A percentile compares a stretch with the other conserved stretches of the same genome.
Evolutionary conservation across 2,888 invertebrate genomes (phyloP).

Genomic region (Polydesmus complanatus): DNA sequence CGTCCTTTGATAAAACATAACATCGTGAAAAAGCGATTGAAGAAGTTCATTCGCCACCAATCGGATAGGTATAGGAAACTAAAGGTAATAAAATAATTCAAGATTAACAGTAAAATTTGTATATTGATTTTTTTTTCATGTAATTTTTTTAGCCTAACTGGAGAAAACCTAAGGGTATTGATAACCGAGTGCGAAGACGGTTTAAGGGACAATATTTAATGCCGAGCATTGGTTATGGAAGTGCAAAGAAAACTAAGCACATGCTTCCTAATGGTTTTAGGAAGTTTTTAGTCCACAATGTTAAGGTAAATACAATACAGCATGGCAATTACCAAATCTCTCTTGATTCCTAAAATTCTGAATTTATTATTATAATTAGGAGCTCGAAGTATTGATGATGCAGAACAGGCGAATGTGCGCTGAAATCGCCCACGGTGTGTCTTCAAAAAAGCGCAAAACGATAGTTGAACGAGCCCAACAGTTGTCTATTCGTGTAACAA

Average conservation of each 20-base stretch:
- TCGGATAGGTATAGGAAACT: slow-evolving; percentile 94
- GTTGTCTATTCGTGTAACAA: slow-evolving; percentile 86
- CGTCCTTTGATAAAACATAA: slow-evolving; percentile 73
- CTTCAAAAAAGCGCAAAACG: slow-evolving; percentile 89
- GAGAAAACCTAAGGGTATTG: slow-evolving; percentile 99
- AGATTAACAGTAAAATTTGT: not conserved
- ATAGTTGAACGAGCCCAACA: slow-evolving; percentile 96
- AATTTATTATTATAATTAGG: slow-evolving; percentile 39
- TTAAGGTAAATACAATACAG: slow-evolving; percentile 46
- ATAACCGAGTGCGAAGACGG: slow-evolving; percentile 95
- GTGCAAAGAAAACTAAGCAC: slow-evolving; percentile 83
- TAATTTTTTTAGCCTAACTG: slow-evolving; percentile 63
- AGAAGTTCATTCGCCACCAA: slow-evolving; percentile 97
- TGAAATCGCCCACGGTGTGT: slow-evolving; percentile 94
- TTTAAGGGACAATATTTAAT: slow-evolving; percentile 99
- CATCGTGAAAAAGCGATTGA: slow-evolving; percentile 93
- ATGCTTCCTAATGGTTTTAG: slow-evolving; percentile 96
- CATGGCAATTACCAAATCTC: not conserved
- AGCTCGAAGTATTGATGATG: slow-evolving; percentile 96
- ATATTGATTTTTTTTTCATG: not conserved
- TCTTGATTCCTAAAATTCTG: not conserved
- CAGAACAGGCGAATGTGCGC: slow-evolving; percentile 95
- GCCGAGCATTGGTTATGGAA: slow-evolving; percentile 99
- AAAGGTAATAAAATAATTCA: slow-evolving; percentile 45
- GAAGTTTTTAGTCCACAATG: slow-evolving; percentile 83